A percentile compares a stretch with the other conserved stretches of the same genome.
phyloP scores from a whole-genome alignment of 1,140 invertebrate species.

The Melitaea cinxia region DNA sequence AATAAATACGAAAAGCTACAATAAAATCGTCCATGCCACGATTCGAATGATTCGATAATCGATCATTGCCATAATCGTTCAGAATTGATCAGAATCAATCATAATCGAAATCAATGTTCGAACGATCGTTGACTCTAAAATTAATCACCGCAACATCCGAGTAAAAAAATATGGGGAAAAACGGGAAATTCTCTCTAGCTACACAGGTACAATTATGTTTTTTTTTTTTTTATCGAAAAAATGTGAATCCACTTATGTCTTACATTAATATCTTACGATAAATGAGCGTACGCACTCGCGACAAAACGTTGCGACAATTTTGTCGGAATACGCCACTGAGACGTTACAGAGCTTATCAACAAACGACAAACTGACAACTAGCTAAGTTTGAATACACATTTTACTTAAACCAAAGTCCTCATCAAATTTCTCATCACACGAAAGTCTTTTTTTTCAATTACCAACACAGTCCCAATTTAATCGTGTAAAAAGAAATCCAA shows the following conservation, averaged over 20 bases:
- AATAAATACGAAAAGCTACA: slow-evolving; percentile 30
- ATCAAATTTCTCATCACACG: slow-evolving; percentile 17
- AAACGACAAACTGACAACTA: slow-evolving; percentile 70
- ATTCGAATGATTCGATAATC: slow-evolving; percentile 17
- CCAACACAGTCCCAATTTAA: slow-evolving; percentile 39
- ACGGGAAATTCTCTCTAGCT: slow-evolving; percentile 78
- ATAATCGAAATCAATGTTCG: slow-evolving; percentile 29
- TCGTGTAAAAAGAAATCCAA: slow-evolving; percentile 26
- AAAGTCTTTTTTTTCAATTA: background rate
- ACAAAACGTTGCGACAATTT: slow-evolving; percentile 27
- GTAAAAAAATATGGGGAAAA: slow-evolving; percentile 45
- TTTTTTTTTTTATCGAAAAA: slow-evolving; percentile 43
- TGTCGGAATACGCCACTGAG: slow-evolving; percentile 35
- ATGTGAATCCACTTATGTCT: slow-evolving; percentile 75
- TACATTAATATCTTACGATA: slow-evolving; percentile 63
- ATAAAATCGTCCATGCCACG: slow-evolving; percentile 17
- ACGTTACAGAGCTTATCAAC: slow-evolving; percentile 49
- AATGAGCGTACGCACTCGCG: slow-evolving; percentile 48
- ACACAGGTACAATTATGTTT: slow-evolving; percentile 76
- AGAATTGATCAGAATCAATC: background rate
- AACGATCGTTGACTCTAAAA: slow-evolving; percentile 29
- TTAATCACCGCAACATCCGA: slow-evolving; percentile 54
- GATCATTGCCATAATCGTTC: slow-evolving; percentile 12
- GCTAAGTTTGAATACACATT: slow-evolving; percentile 70
- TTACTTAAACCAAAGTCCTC: slow-evolving; percentile 64